These are phyloP conservation scores for Trachemys scripta DNA, from an alignment of 2,113 vertebrate species.

Conservation along the genomic window DNA sequence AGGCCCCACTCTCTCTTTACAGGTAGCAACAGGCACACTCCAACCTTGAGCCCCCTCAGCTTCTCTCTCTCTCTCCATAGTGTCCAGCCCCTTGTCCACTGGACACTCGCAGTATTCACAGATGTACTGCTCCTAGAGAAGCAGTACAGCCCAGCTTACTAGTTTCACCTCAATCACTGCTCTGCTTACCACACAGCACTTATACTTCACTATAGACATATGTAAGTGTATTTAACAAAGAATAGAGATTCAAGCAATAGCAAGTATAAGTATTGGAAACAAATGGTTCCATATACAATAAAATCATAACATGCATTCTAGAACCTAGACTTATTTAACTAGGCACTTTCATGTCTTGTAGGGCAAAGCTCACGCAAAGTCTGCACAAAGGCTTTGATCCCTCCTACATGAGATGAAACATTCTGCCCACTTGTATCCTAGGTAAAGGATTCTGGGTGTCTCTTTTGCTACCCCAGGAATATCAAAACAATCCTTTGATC, in stretches of 20 bases:
- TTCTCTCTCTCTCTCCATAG: background rate
- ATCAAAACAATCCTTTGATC: background rate
- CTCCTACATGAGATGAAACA: background rate
- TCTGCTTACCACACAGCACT: background rate
- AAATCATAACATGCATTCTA: background rate
- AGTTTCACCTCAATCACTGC: background rate
- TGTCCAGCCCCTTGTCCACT: background rate
- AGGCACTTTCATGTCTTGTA: background rate
- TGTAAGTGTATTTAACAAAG: background rate
- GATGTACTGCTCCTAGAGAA: background rate
- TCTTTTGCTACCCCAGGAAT: background rate
- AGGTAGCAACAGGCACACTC: background rate
- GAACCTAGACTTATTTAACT: background rate
- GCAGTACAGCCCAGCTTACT: background rate
- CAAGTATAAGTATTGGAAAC: background rate
- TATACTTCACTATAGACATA: background rate
- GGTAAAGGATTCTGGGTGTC: background rate
- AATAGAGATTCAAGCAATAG: background rate
- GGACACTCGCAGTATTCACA: background rate
- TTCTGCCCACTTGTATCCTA: background rate
- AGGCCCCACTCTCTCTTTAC: background rate
- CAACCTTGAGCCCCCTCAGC: background rate
- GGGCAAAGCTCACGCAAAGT: background rate
- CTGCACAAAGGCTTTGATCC: background rate
- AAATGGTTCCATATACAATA: background rate